Conservation (phyloP, 1,140 invertebrate species). For the Pachypsylla venusta region DNA sequence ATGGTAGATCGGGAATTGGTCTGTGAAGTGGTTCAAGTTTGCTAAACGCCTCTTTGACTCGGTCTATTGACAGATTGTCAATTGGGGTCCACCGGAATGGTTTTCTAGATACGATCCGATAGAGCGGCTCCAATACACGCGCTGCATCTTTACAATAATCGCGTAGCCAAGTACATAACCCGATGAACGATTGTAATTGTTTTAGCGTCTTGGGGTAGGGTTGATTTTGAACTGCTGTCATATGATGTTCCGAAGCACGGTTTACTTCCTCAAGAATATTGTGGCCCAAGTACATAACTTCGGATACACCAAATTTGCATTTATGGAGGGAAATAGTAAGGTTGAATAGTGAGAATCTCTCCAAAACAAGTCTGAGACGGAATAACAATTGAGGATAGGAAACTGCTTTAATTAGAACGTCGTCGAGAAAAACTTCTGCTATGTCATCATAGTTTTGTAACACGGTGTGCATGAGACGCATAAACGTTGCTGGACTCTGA, state of each 20-base stretch:
- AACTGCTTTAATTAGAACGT: conserved; percentile 18
- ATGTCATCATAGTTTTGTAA: conserved; percentile 20
- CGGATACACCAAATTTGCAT: background rate
- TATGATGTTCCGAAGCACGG: background rate
- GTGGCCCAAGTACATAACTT: background rate
- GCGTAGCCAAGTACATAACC: background rate
- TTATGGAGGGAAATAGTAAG: background rate
- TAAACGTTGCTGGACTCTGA: conserved; percentile 29
- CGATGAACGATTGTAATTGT: background rate
- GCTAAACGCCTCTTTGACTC: background rate
- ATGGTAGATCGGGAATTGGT: background rate
- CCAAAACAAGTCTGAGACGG: background rate
- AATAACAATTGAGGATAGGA: background rate
- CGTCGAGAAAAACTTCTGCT: conserved; percentile 17
- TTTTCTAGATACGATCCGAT: background rate
- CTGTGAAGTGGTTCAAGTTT: background rate
- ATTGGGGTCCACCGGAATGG: background rate
- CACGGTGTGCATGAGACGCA: conserved; percentile 28
- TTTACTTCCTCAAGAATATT: background rate
- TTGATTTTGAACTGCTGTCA: background rate
- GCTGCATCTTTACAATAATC: background rate
- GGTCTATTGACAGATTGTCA: background rate
- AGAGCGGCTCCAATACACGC: background rate
- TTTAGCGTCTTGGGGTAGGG: background rate
- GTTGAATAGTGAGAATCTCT: background rate